phyloP scores from a whole-genome alignment of 2,888 invertebrate genomes.

The Orchestes rusci region DNA sequence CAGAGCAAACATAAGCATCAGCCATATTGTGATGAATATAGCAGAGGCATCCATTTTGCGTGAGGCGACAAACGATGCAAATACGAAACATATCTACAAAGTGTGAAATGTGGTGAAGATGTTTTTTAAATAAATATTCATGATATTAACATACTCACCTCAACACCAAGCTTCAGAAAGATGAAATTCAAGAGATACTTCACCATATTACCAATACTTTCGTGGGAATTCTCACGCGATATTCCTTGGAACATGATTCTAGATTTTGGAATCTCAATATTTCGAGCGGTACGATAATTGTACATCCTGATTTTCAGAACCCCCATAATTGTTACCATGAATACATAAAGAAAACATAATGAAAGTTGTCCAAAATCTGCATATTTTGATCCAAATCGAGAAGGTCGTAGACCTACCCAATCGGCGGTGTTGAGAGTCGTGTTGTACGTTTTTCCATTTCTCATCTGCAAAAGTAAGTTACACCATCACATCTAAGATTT shows the following conservation, averaged over 20 bases:
- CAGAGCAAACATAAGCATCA: constrained; percentile 9
- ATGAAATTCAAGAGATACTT: constrained; percentile 19
- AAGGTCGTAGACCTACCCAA: constrained; percentile 18
- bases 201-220: constrained; percentile 10
- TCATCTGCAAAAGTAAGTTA: constrained; percentile 9
- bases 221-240: constrained; percentile 15
- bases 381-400: constrained; percentile 3
- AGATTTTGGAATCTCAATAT: background rate
- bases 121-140: no score
- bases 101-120: no score
- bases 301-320: constrained; percentile 10
- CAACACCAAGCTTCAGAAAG: constrained; percentile 19
- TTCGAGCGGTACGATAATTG: constrained; percentile 9
- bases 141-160: constrained; percentile 12
- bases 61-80: constrained; percentile 8
- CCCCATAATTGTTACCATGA: constrained; percentile 8
- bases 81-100: no score
- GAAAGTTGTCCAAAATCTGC: constrained; percentile 10
- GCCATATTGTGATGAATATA: constrained; percentile 7
- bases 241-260: constrained; percentile 14
- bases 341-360: constrained; percentile 14
- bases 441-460: constrained; percentile 11
- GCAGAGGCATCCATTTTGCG: constrained; percentile 16
- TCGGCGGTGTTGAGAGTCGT: constrained; percentile 16
- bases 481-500: background rate